Evolutionary conservation across 2,888 invertebrate species (phyloP).

Genomic region (Andricus curvator): DNA sequence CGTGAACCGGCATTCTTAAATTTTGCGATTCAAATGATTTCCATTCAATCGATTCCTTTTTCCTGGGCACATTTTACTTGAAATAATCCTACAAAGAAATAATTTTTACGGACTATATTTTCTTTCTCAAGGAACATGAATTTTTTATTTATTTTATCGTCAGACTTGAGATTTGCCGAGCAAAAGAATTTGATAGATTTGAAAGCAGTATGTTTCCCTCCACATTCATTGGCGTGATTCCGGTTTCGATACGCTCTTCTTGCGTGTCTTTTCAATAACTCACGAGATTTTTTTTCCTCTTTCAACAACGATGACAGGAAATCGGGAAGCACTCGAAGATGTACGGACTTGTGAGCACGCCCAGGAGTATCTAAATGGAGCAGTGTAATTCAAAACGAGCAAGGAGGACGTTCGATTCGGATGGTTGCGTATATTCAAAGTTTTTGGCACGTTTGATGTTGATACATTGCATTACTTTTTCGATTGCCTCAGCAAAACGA

Average conservation of each 20-base stretch:
- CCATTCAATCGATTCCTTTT: no score
- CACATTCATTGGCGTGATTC: slow-evolving; percentile 32
- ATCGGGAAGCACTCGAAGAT: slow-evolving; percentile 34
- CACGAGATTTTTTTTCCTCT: neutral
- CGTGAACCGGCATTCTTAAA: no score
- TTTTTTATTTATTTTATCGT: slow-evolving; percentile 3
- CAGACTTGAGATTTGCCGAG: neutral
- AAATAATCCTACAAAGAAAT: neutral
- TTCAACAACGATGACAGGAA: slow-evolving; percentile 15
- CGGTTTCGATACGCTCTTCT: slow-evolving; percentile 21
- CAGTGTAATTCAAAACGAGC: slow-evolving; percentile 32
- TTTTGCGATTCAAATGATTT: no score
- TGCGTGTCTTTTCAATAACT: slow-evolving; percentile 31
- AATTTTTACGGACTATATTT: neutral
- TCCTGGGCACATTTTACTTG: no score
- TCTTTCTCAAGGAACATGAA: neutral
- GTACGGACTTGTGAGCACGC: slow-evolving; percentile 23
- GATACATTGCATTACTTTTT: slow-evolving; percentile 67
- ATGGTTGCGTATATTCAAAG: slow-evolving; percentile 60
- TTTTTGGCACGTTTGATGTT: slow-evolving; percentile 66
- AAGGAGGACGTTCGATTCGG: slow-evolving; percentile 26
- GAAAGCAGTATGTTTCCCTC: slow-evolving; percentile 30
- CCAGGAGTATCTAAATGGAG: slow-evolving; percentile 35
- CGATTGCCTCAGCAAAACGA: slow-evolving; percentile 57
- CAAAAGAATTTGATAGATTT: slow-evolving; percentile 14